Base-by-base conservation (phyloP, 2,888 invertebrate species). In the Helicoverpa assulta region DNA sequence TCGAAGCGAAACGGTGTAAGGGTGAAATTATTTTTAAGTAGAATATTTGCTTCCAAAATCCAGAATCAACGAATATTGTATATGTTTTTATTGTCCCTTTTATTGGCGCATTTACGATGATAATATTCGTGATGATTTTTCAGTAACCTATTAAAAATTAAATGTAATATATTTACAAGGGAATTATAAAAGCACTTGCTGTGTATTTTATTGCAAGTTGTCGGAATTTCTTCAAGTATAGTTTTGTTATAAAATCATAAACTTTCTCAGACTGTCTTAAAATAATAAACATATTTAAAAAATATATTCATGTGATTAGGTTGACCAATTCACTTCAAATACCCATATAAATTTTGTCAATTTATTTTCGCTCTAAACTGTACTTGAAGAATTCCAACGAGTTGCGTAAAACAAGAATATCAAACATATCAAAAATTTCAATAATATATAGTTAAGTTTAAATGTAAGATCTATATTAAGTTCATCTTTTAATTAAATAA, bases 51-150 rank as follows among this genome's bases (percentile, higher is more conserved):
- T 94, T 94, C 90, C 90, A 90, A 92, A 85, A 91, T 90, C 89
- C 90, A 93, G 86, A 92, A 89, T 94, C 95, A 95, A 95, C 95
- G 95, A 95, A 95, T 93, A 92, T 94, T 94, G 4, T 92, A 91
- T 93, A 94, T 91, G 90, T 92, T 93, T 91, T 93, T 94, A 89
- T 89, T 89, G 88, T 85, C 89, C 90, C 86, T 88, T 86, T 87
- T 86, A 85, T 85, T 86, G 81, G 87, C 86, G 86, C 88, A 91
- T 89, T 89, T 86, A 89, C 88, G 86, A 83, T 69, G 76, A 78
- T 70, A 66, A 78, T 70, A 66, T 74, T 76, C 70, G 76, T 73
- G 59, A 76, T 63, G 33, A 73, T 78, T 73, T 75, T 74, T 73
- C 76, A 64, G 61, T 66, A 63, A 79, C 47, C 67, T 78, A 78